Evolutionary conservation across 2,888 invertebrate species (phyloP).

Genomic region (Cryptus viduatorius): DNA sequence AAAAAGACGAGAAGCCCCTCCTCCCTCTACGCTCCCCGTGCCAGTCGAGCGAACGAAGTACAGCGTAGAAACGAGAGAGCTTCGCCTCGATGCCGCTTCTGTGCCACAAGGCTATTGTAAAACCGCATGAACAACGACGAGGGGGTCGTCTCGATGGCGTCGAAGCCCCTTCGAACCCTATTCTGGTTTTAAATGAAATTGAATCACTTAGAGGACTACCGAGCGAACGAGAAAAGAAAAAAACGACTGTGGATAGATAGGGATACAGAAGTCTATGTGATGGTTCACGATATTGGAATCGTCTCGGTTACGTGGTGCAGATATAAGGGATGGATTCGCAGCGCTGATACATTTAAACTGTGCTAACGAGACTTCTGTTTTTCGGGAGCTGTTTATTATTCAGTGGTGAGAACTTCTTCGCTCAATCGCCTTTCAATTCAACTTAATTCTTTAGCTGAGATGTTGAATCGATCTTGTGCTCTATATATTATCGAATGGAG

Average conservation of each 20-base stretch:
- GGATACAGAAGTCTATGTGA: constrained; percentile 31
- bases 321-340: neutral
- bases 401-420: neutral
- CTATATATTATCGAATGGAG: neutral
- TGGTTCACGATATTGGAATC: constrained; percentile 17
- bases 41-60: constrained; percentile 2
- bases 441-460: neutral
- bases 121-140: constrained; percentile 61
- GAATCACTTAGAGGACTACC: constrained; percentile 62
- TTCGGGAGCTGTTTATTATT: neutral
- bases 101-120: constrained; percentile 53
- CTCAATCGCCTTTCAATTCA: neutral
- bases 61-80: constrained; percentile 36
- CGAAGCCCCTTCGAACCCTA: constrained; percentile 62
- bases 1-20: neutral
- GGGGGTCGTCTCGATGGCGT: constrained; percentile 28
- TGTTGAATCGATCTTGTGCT: neutral
- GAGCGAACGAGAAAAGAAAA: constrained; percentile 30
- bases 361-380: constrained; percentile 6
- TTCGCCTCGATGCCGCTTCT: constrained; percentile 33
- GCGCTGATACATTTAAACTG: constrained; percentile 16
- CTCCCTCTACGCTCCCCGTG: neutral
- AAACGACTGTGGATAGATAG: constrained; percentile 17
- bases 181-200: constrained; percentile 68
- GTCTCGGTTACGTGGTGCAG: neutral